phyloP scores from a whole-genome alignment of 2,888 invertebrate genomes.

The Himalopsyche japonica region DNA sequence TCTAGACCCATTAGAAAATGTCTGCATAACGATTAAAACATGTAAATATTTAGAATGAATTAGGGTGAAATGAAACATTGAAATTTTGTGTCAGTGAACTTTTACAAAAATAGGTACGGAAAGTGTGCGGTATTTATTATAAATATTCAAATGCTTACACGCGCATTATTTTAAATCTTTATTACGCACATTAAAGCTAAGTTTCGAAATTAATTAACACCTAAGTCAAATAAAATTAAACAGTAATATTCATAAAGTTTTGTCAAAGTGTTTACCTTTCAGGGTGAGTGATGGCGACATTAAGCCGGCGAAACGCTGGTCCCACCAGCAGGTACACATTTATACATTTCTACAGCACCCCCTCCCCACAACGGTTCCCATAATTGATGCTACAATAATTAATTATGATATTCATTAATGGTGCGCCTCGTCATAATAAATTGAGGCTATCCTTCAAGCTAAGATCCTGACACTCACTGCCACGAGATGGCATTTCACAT shows the following conservation, averaged over 20 bases:
- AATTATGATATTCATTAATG: constrained; percentile 36
- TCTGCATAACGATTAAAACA: no score
- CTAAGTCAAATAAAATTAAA: neutral
- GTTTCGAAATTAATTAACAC: neutral
- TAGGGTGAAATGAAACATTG: no score
- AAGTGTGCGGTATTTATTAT: no score
- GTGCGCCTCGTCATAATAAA: constrained; percentile 27
- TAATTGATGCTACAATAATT: constrained; percentile 27
- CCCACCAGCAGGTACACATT: neutral
- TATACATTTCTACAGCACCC: neutral
- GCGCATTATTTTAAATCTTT: neutral
- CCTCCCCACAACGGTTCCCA: neutral
- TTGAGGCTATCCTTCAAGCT: constrained; percentile 26
- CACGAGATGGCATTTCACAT: neutral
- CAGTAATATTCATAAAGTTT: constrained; percentile 14
- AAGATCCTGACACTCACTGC: neutral
- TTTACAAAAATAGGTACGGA: no score
- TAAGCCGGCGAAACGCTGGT: neutral
- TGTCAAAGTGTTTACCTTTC: constrained; percentile 19
- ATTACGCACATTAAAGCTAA: neutral
- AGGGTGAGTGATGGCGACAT: constrained; percentile 5
- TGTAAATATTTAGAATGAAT: no score
- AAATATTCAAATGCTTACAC: neutral
- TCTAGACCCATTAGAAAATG: no score
- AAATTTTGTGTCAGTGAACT: no score